Conservation (phyloP, 30 jellyfish, hydroid and myxozoan genomes). For the Nemopilema nomurai region DNA sequence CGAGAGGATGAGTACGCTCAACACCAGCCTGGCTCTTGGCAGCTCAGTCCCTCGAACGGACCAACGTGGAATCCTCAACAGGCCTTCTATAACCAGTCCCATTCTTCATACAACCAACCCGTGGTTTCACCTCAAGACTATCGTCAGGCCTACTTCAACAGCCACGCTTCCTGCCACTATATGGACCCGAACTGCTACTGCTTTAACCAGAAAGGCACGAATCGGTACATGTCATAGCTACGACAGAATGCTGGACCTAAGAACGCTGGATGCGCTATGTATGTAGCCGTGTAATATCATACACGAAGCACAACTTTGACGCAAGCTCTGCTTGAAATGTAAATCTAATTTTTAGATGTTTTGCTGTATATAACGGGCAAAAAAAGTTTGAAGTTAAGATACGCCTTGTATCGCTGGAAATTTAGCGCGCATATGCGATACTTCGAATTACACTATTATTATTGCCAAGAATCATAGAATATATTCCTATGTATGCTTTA, state of each 20-base stretch:
- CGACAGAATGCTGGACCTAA: not conserved
- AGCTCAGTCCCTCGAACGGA: constrained; percentile 53
- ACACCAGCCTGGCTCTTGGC: constrained; percentile 67
- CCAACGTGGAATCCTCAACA: constrained; percentile 64
- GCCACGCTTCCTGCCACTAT: constrained; percentile 78
- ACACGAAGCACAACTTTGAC: not conserved
- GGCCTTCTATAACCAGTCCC: constrained; percentile 63
- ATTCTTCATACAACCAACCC: constrained; percentile 42
- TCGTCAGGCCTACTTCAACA: constrained; percentile 63
- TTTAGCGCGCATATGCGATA: not conserved
- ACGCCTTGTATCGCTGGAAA: not conserved
- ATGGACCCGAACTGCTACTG: constrained; percentile 83
- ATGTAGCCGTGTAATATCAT: not conserved
- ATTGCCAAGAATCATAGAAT: not conserved
- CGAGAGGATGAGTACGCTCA: constrained; percentile 74
- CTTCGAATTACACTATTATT: not conserved
- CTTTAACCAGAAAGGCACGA: constrained; percentile 68
- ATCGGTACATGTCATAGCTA: constrained; percentile 31
- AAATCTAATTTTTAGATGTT: not conserved
- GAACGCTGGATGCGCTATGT: not conserved
- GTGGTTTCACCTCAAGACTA: constrained; percentile 42
- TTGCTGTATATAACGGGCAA: not conserved
- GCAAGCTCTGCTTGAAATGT: not conserved
- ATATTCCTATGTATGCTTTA: not conserved
- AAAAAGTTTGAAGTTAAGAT: not conserved